Evolutionary conservation across 2,888 invertebrate genomes (phyloP), one percentile per base, ranked within the genome.

Genomic region (Microctonus brassicae): DNA sequence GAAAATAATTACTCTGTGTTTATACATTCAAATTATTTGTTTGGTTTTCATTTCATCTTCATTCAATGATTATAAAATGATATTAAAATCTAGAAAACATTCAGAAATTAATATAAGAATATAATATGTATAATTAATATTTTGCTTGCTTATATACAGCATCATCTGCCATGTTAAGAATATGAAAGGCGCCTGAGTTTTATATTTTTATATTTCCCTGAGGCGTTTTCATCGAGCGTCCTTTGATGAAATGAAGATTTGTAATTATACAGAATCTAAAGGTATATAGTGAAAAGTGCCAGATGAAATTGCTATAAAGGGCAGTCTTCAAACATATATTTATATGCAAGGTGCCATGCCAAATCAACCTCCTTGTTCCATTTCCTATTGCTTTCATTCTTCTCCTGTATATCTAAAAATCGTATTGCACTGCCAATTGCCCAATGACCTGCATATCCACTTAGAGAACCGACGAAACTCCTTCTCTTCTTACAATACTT

Each of bases 321-420:
- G 36, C 36, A 55, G 65, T 34, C 24, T 55, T 65, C 63, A 70
- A 64, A 64, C 42, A 63, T 58, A 63, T 58, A 70, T 70, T 70
- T 64, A 58, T 60, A 53, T 33, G 47, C 70, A 34, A 53, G 55
- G 65, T 42, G 24, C 63, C 34, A 24, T 58, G n/a, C 60, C 22
- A 58, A 57, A 63, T 11, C 53, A 60, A 69, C 69, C 58, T 60
- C 33, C 47, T 47, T 64, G 33, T 29, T 33, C 17, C 1, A 2
- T 58, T 17, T 10, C 34, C 33, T n/a, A 10, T 13, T 33, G 10
- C 58, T 10, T 10, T 26, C 26, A 17, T 63, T 39, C 11, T 47
- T 52, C 20, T 60, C 33, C 47, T 29, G 58, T 58, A 47, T 52
- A 57, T 47, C 33, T 33, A 39, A 58, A 70, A 69, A 70, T 58